Base-by-base conservation (phyloP, 1,140 invertebrate genomes). In the Elysia chlorotica region DNA sequence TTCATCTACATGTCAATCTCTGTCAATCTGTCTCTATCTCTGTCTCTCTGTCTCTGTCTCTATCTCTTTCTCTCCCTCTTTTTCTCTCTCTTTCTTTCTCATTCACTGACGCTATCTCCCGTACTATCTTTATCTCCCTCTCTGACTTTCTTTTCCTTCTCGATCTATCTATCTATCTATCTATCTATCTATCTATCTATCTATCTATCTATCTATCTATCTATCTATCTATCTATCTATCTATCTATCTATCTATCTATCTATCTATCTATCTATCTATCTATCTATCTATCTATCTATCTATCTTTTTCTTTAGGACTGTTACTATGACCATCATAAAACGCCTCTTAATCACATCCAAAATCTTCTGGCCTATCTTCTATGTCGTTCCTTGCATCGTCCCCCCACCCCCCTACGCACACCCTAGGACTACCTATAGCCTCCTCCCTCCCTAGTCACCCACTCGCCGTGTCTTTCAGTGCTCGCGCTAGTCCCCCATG, bases 1-100 rank as follows among this genome's bases (percentile, higher is more conserved):
- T 59, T 25, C 25, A 59, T 59, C 10, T 10, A 25, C 6, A 10
- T 25, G 28, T 65, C 62, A 36, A 6, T 65, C 62, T 65, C 2
- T 65, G 23, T 65, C 10, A 36, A 25, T 65, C 6, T 65, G 31
- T 37, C 10, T 65, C 31, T 65, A 2, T 65, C 62, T 65, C 6
- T 65, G 14, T 36, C 6, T 65, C 36, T 37, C 3, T 65, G 23
- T 37, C 6, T 37, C 33, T 37, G 1, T 65, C 62, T 65, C 4
- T 65, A 17, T 65, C 10, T 65, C 33, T 65, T 3, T 65, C 62
- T 65, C 10, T 65, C 35, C 23, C 10, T 65, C 33, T 35, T 6
- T 65, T 23, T 65, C 10, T 65, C 62, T 65, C 10, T 65, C 62
- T 65, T 5, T 37, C 62, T 65, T 17, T 25, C 61, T 63, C 61